Conservation (phyloP, 2,888 invertebrate species). For the Meliscaeva auricollis region DNA sequence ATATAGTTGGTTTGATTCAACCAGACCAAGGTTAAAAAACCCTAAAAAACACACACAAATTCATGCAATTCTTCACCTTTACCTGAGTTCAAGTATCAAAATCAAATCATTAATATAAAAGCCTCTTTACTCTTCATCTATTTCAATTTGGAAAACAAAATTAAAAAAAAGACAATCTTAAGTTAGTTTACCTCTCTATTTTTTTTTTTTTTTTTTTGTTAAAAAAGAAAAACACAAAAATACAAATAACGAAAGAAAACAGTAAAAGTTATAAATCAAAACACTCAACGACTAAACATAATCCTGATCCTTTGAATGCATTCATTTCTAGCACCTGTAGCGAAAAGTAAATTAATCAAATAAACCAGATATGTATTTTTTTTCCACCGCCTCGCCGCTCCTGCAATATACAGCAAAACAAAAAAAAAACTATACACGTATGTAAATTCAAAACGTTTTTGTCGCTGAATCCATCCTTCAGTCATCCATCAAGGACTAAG, state of each 20-base stretch:
- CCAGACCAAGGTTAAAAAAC: no score
- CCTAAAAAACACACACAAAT: no score
- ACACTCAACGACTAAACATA: conserved; percentile 56
- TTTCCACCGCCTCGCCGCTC: neutral
- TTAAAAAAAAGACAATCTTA: neutral
- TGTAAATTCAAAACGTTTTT: conserved; percentile 71
- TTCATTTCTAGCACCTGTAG: conserved; percentile 67
- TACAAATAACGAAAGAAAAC: conserved; percentile 20
- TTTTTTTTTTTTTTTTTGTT: neutral
- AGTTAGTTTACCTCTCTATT: neutral
- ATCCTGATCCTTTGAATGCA: conserved; percentile 63
- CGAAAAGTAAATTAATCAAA: conserved; percentile 69
- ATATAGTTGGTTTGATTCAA: no score
- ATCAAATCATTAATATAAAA: no score
- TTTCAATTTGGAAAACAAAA: no score
- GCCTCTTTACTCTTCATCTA: no score
- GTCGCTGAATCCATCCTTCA: conserved; percentile 63
- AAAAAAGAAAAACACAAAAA: neutral
- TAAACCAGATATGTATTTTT: neutral
- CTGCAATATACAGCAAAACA: conserved; percentile 15
- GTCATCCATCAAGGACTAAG: conserved; percentile 75
- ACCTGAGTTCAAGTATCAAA: no score
- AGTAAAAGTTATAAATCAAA: conserved; percentile 56
- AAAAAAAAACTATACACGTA: conserved; percentile 11
- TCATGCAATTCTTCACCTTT: no score